Percentiles rank a stretch among this genome's conserved stretches.
These are phyloP conservation scores for Gobionotothen gibberifrons DNA, from an alignment of 2,797 vertebrate genomes.

Conservation along the genomic window DNA sequence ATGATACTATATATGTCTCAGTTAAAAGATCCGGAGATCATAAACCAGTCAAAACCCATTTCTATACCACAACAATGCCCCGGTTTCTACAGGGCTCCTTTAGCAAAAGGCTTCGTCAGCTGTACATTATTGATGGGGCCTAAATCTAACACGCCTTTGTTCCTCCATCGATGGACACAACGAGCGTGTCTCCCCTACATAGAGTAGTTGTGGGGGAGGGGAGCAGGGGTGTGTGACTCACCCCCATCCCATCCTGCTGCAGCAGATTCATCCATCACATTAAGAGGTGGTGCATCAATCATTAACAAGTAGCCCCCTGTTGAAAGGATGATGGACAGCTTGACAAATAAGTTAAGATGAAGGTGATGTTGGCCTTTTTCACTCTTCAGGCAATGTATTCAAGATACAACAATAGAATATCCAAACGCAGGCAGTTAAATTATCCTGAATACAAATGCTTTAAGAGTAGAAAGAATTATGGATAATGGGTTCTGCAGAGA, in stretches of 20 bases:
- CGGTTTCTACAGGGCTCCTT: slow-evolving; percentile 40
- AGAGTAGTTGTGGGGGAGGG: slow-evolving; percentile 46
- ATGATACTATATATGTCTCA: slow-evolving; percentile 50
- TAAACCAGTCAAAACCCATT: slow-evolving; percentile 56
- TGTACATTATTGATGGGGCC: slow-evolving; percentile 84
- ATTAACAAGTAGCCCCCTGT: slow-evolving; percentile 79
- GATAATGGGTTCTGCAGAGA: slow-evolving; percentile 51
- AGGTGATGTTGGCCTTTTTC: slow-evolving; percentile 71
- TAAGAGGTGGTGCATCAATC: slow-evolving; percentile 83
- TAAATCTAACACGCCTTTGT: slow-evolving; percentile 81
- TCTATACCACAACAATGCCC: slow-evolving; percentile 42
- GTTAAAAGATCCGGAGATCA: slow-evolving; percentile 52
- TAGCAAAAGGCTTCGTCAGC: slow-evolving; percentile 59
- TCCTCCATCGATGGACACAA: slow-evolving; percentile 72
- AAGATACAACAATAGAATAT: slow-evolving; percentile 47
- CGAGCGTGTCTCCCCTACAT: slow-evolving; percentile 60
- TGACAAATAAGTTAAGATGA: slow-evolving; percentile 81
- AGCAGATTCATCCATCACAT: slow-evolving; percentile 80
- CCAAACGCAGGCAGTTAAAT: slow-evolving; percentile 50
- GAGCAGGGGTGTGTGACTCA: slow-evolving; percentile 54
- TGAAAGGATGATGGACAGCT: slow-evolving; percentile 81
- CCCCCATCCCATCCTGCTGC: slow-evolving; percentile 70
- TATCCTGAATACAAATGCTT: slow-evolving; percentile 46
- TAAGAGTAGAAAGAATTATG: slow-evolving; percentile 49
- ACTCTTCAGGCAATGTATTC: slow-evolving; percentile 62